These are phyloP conservation scores for Hippoglossus stenolepis DNA, from an alignment of 2,113 vertebrate genomes.

Conservation along the genomic window DNA sequence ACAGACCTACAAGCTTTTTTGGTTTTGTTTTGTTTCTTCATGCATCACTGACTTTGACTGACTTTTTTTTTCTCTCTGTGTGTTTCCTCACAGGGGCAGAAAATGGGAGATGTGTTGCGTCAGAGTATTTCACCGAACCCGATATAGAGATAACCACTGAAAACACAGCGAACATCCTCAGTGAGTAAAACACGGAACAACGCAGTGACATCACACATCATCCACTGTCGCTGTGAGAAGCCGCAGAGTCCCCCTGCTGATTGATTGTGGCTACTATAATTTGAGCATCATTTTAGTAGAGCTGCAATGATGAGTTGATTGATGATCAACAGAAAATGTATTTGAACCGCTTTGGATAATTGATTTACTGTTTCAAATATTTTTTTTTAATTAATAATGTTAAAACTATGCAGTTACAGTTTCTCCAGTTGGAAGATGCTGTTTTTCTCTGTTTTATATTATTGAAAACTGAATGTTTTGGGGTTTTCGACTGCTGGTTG, in stretches of 20 bases:
- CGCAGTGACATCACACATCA: background rate
- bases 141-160: slow-evolving; percentile 94
- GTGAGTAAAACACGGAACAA: slow-evolving; percentile 79
- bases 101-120: slow-evolving; percentile 91
- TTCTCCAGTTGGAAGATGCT: background rate
- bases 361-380: background rate
- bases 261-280: slow-evolving; percentile 12
- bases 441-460: background rate
- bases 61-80: slow-evolving; percentile 3
- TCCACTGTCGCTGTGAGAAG: background rate
- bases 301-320: background rate
- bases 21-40: slow-evolving; percentile 33
- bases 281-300: background rate
- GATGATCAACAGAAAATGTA: background rate
- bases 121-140: slow-evolving; percentile 92
- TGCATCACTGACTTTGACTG: slow-evolving; percentile 37
- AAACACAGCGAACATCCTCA: slow-evolving; percentile 94
- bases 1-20: slow-evolving; percentile 20
- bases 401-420: background rate
- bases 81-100: slow-evolving; percentile 84
- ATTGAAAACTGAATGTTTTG: too few species aligned
- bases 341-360: background rate
- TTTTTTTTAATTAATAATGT: too few species aligned
- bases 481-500: too few species aligned
- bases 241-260: slow-evolving; percentile 44